A percentile compares a stretch with the other conserved stretches of the same genome.
Evolutionary conservation across 2,113 vertebrate species (phyloP).

Genomic region (Protomyctophum bolini): DNA sequence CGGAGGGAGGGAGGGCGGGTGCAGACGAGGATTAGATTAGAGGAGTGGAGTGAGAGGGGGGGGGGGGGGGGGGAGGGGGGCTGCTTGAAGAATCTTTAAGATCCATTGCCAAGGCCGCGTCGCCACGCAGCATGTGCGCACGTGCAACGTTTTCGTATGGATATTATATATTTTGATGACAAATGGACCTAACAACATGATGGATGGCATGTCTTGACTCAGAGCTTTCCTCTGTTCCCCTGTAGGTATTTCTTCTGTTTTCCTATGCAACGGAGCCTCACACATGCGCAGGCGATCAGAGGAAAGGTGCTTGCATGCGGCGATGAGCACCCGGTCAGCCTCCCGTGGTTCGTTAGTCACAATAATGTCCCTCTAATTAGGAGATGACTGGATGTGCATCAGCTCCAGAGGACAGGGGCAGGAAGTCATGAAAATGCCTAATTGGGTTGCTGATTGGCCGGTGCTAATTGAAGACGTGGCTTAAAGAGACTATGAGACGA

Average conservation of each 20-base stretch:
- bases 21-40: constrained; percentile 6
- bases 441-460: constrained; percentile 78
- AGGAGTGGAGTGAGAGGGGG: constrained; percentile 1
- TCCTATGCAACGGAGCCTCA: constrained; percentile 4
- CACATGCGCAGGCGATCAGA: constrained; percentile 3
- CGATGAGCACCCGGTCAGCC: constrained; percentile 32
- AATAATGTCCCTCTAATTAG: constrained; percentile 75
- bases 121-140: background rate
- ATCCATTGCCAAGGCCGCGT: constrained; percentile 25
- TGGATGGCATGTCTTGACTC: constrained; percentile 8
- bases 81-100: constrained; percentile 12
- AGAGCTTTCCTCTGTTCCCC: constrained; percentile 1
- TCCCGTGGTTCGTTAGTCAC: constrained; percentile 57
- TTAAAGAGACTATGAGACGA: no score
- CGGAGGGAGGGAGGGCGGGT: constrained; percentile 27
- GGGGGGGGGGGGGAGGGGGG: background rate
- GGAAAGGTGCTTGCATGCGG: constrained; percentile 13
- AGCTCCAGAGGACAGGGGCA: constrained; percentile 58
- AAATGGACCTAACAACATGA: constrained; percentile 1
- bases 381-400: constrained; percentile 68
- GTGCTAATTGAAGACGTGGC: constrained; percentile 70
- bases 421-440: constrained; percentile 71
- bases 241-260: constrained; percentile 19
- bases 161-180: background rate
- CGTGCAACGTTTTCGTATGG: constrained; percentile 8